These are phyloP conservation scores for Lumbricus terrestris DNA, from an alignment of 2,888 invertebrate genomes.

Conservation along the genomic window DNA sequence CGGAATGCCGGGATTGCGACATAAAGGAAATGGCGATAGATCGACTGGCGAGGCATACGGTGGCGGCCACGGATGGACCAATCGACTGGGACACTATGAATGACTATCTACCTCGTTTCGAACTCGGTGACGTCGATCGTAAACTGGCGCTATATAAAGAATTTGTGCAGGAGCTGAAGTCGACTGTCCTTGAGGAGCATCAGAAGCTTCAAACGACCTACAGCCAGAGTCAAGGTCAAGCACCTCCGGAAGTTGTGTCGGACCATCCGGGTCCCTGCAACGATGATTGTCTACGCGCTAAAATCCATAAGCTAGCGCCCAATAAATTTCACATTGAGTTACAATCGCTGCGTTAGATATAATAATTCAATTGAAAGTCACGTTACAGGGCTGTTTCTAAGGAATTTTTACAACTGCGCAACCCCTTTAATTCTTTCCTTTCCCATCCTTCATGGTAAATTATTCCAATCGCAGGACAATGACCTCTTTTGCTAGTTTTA, in stretches of 20 bases:
- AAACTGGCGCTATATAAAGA: background rate
- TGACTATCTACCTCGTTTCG: background rate
- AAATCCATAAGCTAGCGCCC: background rate
- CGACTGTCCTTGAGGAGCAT: background rate
- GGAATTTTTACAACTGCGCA: no score
- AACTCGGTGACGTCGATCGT: background rate
- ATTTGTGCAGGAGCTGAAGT: background rate
- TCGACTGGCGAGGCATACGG: background rate
- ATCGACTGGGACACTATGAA: background rate
- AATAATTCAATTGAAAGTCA: no score
- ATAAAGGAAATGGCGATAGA: conserved; percentile 5
- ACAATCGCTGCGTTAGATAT: background rate
- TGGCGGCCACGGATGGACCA: background rate
- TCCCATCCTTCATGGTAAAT: no score
- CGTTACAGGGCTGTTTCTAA: no score
- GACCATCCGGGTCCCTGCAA: background rate
- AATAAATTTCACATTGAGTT: background rate
- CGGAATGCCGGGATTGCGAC: background rate
- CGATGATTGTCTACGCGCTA: background rate
- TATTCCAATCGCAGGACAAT: no score
- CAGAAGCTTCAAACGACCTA: background rate
- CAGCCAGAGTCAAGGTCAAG: background rate
- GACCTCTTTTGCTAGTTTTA: no score
- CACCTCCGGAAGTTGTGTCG: background rate
- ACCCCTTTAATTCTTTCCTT: no score